Conservation (phyloP, 1,140 invertebrate genomes). For the Antheraea mylitta region DNA sequence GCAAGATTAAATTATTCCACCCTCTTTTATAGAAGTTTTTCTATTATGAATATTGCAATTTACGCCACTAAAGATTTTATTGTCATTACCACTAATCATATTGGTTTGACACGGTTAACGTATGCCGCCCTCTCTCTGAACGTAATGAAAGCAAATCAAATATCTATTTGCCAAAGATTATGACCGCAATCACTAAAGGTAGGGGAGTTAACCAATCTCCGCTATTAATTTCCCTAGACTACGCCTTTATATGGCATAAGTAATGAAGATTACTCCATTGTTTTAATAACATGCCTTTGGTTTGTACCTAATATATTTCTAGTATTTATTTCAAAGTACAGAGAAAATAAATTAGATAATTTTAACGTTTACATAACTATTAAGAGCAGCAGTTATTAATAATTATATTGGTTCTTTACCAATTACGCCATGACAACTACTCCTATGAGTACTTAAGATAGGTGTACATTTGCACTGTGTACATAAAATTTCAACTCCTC, state of each 20-base stretch:
- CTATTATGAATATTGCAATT: background rate
- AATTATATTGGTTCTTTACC: too few species aligned
- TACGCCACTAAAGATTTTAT: background rate
- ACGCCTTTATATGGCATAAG: slow-evolving; percentile 22
- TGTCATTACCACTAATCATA: background rate
- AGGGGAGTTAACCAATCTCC: slow-evolving; percentile 19
- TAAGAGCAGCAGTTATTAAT: too few species aligned
- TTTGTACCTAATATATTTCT: background rate
- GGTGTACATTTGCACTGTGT: too few species aligned
- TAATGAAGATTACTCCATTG: slow-evolving; percentile 14
- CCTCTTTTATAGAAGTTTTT: too few species aligned
- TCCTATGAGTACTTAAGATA: too few species aligned
- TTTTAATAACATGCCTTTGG: slow-evolving; percentile 8
- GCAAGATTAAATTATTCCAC: too few species aligned
- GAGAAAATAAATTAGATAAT: too few species aligned
- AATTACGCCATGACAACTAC: too few species aligned
- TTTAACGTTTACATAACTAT: too few species aligned
- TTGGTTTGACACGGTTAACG: slow-evolving; percentile 4
- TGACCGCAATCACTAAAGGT: slow-evolving; percentile 15
- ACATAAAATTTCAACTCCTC: too few species aligned
- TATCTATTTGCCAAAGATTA: slow-evolving; percentile 28
- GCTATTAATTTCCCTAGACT: slow-evolving; percentile 20
- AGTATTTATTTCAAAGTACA: too few species aligned
- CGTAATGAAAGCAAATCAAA: slow-evolving; percentile 20
- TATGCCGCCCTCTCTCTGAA: slow-evolving; percentile 20